phyloP scores from a whole-genome alignment of 2,797 vertebrate species.

The Schizopygopsis pylzovi region DNA sequence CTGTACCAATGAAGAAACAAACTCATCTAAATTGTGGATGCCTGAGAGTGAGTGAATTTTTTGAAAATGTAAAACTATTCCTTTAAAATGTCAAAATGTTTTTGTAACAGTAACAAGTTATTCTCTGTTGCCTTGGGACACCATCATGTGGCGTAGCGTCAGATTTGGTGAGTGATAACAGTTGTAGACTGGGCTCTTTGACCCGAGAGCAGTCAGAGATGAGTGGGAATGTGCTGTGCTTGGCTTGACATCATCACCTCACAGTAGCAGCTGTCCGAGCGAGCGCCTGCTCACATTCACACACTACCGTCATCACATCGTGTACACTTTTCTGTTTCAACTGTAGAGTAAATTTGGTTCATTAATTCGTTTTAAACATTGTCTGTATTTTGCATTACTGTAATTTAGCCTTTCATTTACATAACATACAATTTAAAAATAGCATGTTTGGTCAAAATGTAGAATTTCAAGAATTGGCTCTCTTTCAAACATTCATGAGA shows the following conservation, averaged over 20 bases:
- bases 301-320: constrained; percentile 7
- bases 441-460: background rate
- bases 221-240: constrained; percentile 50
- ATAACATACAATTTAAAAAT: background rate
- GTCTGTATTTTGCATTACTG: background rate
- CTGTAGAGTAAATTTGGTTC: background rate
- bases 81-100: background rate
- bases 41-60: background rate
- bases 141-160: constrained; percentile 20
- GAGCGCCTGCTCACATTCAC: background rate
- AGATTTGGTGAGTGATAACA: constrained; percentile 28
- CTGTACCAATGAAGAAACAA: background rate
- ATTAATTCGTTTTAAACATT: background rate
- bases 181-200: constrained; percentile 57
- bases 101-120: background rate
- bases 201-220: constrained; percentile 68
- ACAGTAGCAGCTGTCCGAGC: constrained; percentile 56
- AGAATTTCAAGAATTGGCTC: background rate
- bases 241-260: constrained; percentile 64
- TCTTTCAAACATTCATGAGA: background rate
- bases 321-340: background rate
- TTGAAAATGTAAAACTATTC: background rate
- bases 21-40: background rate
- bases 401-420: background rate
- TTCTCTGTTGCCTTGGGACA: background rate